Base-by-base conservation (phyloP, 2,888 invertebrate genomes). In the Sipha maydis region DNA sequence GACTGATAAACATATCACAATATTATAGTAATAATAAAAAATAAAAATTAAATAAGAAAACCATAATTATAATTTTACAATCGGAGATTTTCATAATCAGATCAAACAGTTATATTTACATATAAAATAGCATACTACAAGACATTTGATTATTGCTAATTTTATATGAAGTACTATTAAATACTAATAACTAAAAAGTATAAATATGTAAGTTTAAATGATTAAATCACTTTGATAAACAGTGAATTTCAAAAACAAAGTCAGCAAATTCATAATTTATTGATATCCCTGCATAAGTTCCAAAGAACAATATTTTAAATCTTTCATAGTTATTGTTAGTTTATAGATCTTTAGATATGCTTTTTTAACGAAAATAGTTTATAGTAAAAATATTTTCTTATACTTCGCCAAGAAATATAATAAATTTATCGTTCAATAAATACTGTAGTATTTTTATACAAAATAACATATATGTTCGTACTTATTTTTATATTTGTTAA, bases 1-100 rank as follows among this genome's bases (percentile, higher is more conserved):
- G 31, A 77, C 48, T 31, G 77, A 77, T 67, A 77, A 85, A 17
- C 31, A 48, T 85, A 85, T 85, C 85, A 85, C 85, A 85, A 61
- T 21, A 21, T 61, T 25, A 61, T 61, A 61, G 73, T 41, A 61
- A 61, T 61, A 83, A 75, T 34, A 69, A 54, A 54, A 54, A 54
- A 54, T 4, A 73, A 82, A 21, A 69, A 69, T 38, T 21, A 56
- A 69, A 82, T 56, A 78, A 78, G 31, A 78, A 31, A 34, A 34
- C 4, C 4, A 3, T 34, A 34, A 34, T 34, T 34, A 48, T 56
- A 80, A 19, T 48, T 48, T 48, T 48, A 56, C n/a, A 84, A 84
- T 21, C 61, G 41, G 76, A 85, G 77, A 85, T 85, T 76, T 61
- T 41, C 11, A 85, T 28, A 85, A 85, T 69, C 77, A 77, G 85